A percentile compares a stretch with the other conserved stretches of the same genome.
Evolutionary conservation across 2,888 invertebrate genomes (phyloP).

Genomic region (Tryphoninae sp.): DNA sequence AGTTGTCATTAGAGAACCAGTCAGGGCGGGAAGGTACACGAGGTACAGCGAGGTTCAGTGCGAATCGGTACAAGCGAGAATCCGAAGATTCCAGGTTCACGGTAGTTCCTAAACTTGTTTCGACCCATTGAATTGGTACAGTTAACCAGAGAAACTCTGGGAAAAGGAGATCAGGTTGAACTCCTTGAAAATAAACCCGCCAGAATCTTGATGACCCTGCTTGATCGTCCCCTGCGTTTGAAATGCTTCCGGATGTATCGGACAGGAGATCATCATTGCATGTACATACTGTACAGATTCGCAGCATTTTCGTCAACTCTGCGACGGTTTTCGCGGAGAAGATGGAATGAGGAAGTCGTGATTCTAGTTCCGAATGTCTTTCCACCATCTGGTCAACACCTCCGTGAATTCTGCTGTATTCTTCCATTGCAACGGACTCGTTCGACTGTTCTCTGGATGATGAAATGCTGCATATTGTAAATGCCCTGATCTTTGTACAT

Average conservation of each 20-base stretch:
- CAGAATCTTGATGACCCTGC: no score
- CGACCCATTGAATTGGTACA: neutral
- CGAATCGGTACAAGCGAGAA: conserved; percentile 82
- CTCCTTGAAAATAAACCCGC: no score
- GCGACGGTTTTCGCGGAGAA: neutral
- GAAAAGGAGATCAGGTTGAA: no score
- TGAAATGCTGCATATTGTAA: no score
- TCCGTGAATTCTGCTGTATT: no score
- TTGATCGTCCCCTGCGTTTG: neutral
- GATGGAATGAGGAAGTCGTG: no score
- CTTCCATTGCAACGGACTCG: no score
- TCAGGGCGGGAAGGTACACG: conserved; percentile 80
- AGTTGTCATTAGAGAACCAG: conserved; percentile 82
- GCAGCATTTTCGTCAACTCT: neutral
- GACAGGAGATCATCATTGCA: neutral
- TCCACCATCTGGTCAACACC: no score
- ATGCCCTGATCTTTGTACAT: no score
- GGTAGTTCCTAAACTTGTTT: conserved; percentile 74
- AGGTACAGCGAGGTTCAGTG: conserved; percentile 82
- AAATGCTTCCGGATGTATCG: neutral
- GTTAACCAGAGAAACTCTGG: no score
- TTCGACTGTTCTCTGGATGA: no score
- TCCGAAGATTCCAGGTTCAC: conserved; percentile 81
- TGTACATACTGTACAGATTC: conserved; percentile 33
- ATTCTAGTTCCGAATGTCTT: no score